Conservation (phyloP, 2,797 vertebrate genomes). For the Premnoplex brunnescens region DNA sequence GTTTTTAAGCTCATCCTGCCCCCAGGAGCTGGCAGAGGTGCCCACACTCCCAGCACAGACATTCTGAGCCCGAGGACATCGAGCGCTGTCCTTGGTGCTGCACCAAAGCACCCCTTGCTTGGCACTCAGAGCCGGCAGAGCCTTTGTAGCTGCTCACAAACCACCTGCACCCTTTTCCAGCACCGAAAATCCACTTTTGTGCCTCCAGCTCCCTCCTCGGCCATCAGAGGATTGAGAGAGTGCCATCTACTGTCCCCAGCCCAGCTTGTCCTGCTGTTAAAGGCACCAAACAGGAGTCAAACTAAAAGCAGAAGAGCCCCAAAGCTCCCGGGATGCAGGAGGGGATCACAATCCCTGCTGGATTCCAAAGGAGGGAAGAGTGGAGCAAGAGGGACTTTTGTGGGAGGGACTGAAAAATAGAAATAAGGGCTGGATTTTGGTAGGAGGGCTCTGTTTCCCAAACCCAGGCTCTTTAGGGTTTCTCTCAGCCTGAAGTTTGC, state of each 20-base stretch:
- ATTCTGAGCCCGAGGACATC: fast-evolving
- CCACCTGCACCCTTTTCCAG: no score
- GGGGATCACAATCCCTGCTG: fast-evolving
- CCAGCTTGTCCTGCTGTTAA: not conserved
- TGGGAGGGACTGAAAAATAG: not conserved
- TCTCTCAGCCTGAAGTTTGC: not conserved
- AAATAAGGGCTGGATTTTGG: not conserved
- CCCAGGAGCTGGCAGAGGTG: not conserved
- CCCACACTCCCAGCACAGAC: no score
- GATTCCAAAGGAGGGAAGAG: not conserved
- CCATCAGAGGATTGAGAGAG: not conserved
- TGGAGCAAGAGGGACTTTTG: not conserved
- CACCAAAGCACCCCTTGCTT: not conserved
- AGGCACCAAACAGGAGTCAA: not conserved
- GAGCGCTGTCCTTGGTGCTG: not conserved
- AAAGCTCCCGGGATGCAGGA: not conserved
- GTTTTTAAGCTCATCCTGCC: not conserved
- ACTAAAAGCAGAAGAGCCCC: not conserved
- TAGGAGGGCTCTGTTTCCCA: not conserved
- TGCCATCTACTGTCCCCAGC: conserved; percentile 22
- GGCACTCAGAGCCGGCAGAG: not conserved
- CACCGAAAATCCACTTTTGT: fast-evolving
- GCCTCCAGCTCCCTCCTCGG: not conserved
- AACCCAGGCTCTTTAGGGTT: not conserved
- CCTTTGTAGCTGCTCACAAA: not conserved